A percentile compares a stretch with the other conserved stretches of the same genome.
Conservation (phyloP, 2,888 invertebrate genomes). For the Stenurella melanura region DNA sequence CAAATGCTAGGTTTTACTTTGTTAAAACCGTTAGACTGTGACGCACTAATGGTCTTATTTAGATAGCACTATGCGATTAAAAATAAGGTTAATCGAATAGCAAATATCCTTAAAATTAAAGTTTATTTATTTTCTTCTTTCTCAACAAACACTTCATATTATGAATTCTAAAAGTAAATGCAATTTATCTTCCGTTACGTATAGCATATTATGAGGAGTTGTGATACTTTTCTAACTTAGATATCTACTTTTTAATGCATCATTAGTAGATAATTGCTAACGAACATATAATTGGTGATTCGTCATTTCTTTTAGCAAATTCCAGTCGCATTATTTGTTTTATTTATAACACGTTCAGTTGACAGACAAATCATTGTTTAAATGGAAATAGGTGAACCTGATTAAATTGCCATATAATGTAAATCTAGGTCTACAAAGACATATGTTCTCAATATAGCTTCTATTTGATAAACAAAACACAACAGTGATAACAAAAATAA, state of each 20-base stretch:
- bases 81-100: slow-evolving; percentile 25
- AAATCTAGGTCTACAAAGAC: slow-evolving; percentile 16
- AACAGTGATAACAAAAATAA: neutral
- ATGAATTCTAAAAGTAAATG: slow-evolving; percentile 20
- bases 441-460: slow-evolving; percentile 5
- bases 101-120: slow-evolving; percentile 12
- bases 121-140: neutral
- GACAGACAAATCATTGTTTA: neutral
- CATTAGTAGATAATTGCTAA: slow-evolving; percentile 50
- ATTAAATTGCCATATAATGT: slow-evolving; percentile 16
- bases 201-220: slow-evolving; percentile 9
- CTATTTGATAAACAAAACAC: no score
- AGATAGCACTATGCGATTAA: neutral
- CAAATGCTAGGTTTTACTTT: slow-evolving; percentile 1
- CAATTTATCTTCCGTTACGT: slow-evolving; percentile 19
- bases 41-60: slow-evolving; percentile 1
- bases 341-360: slow-evolving; percentile 19
- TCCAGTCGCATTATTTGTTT: slow-evolving; percentile 39
- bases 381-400: slow-evolving; percentile 18
- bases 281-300: slow-evolving; percentile 43
- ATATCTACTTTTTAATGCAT: slow-evolving; percentile 45
- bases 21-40: slow-evolving; percentile 17
- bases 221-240: slow-evolving; percentile 44
- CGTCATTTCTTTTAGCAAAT: slow-evolving; percentile 39
- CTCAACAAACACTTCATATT: slow-evolving; percentile 3